phyloP scores from a whole-genome alignment of 2,797 vertebrate species.

The Oreortyx pictus region DNA sequence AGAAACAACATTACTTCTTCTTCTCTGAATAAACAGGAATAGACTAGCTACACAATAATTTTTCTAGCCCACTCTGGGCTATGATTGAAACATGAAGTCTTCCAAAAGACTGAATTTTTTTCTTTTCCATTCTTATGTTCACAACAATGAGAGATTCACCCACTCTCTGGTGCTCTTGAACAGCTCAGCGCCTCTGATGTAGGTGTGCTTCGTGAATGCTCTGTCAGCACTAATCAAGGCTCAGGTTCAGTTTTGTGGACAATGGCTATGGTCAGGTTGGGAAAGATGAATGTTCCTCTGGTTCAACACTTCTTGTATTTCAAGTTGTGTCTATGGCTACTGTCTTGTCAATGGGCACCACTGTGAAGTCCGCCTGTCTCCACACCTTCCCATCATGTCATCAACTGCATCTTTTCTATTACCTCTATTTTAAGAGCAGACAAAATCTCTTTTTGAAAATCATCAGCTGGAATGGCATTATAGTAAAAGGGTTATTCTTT shows the following conservation, averaged over 20 bases:
- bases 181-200: not conserved
- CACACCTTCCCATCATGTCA: not conserved
- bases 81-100: not conserved
- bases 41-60: not conserved
- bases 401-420: not conserved
- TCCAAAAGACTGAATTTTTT: not conserved
- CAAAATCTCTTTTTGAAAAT: not conserved
- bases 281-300: not conserved
- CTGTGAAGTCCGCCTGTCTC: not conserved
- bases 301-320: not conserved
- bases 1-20: not conserved
- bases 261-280: not conserved
- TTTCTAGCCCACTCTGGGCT: not conserved
- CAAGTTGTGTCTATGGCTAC: not conserved
- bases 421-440: not conserved
- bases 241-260: no score
- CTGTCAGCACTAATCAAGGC: not conserved
- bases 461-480: not conserved
- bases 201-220: accelerated
- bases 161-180: not conserved
- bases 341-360: not conserved
- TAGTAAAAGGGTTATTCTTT: not conserved
- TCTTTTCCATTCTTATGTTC: not conserved
- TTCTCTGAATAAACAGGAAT: not conserved
- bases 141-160: not conserved